These are phyloP conservation scores for Mycalesis mineus DNA, from an alignment of 2,888 invertebrate species.

Conservation along the genomic window DNA sequence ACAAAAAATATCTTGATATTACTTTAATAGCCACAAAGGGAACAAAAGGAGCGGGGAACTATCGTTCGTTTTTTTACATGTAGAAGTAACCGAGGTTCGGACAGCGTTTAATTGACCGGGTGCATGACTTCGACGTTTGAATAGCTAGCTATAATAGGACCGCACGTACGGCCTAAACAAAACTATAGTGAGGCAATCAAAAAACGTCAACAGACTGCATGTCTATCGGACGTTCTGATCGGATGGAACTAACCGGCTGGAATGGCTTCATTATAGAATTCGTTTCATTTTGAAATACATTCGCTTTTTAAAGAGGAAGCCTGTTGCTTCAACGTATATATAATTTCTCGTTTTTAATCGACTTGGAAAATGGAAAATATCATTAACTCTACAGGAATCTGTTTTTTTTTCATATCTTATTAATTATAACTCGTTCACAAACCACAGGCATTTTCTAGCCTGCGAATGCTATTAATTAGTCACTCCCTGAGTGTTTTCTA, in stretches of 20 bases:
- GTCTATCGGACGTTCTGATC: slow-evolving; percentile 10
- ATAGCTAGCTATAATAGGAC: slow-evolving; percentile 59
- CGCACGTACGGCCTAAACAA: slow-evolving; percentile 53
- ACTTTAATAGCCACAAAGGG: slow-evolving; percentile 68
- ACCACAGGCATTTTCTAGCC: too few relatives aligned
- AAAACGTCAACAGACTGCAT: slow-evolving; percentile 8
- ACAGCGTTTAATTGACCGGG: slow-evolving; percentile 64
- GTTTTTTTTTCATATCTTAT: too few relatives aligned
- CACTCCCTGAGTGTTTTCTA: too few relatives aligned
- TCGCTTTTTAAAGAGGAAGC: neutral
- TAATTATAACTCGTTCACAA: too few relatives aligned
- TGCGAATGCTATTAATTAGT: too few relatives aligned
- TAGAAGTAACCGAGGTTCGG: slow-evolving; percentile 57
- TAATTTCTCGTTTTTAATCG: too few relatives aligned
- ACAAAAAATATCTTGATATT: slow-evolving; percentile 50
- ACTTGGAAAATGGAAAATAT: too few relatives aligned
- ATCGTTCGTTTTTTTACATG: slow-evolving; percentile 51
- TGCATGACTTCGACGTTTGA: slow-evolving; percentile 66
- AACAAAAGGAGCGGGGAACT: slow-evolving; percentile 50
- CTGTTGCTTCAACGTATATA: too few relatives aligned
- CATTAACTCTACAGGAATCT: too few relatives aligned
- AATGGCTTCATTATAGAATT: slow-evolving; percentile 10
- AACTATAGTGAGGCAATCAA: slow-evolving; percentile 30
- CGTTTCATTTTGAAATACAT: slow-evolving; percentile 1
- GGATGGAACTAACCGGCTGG: slow-evolving; percentile 2